A percentile compares a stretch with the other conserved stretches of the same genome.
These are phyloP conservation scores for Ptilonorhynchus violaceus DNA, from an alignment of 2,113 vertebrate species.

Conservation along the genomic window DNA sequence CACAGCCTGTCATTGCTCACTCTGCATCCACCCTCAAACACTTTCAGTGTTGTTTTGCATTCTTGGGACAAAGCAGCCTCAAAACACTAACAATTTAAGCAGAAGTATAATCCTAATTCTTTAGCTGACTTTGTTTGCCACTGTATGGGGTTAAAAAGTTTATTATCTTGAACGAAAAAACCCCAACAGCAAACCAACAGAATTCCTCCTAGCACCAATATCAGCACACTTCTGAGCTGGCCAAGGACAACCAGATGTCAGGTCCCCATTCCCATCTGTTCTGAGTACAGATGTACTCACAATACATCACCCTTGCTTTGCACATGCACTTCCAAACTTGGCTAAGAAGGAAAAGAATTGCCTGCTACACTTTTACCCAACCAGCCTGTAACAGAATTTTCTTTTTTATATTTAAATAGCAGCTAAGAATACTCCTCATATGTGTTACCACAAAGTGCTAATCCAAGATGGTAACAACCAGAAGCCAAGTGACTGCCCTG, in stretches of 20 bases:
- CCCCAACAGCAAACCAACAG: background rate
- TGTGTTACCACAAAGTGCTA: background rate
- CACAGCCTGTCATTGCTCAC: background rate
- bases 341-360: background rate
- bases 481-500: background rate
- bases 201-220: background rate
- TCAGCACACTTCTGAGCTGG: background rate
- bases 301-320: background rate
- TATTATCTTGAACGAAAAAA: background rate
- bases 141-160: background rate
- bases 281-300: fast-evolving
- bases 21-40: background rate
- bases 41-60: background rate
- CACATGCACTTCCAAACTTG: background rate
- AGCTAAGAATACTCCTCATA: background rate
- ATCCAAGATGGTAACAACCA: background rate
- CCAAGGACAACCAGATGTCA: background rate
- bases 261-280: no score
- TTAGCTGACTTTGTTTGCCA: background rate
- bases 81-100: background rate
- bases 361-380: background rate
- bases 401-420: background rate
- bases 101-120: background rate
- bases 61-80: background rate
- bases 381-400: background rate